A percentile compares a stretch with the other conserved stretches of the same genome.
Conservation (phyloP, 2,888 invertebrate species). For the Drosophila neutralis region DNA sequence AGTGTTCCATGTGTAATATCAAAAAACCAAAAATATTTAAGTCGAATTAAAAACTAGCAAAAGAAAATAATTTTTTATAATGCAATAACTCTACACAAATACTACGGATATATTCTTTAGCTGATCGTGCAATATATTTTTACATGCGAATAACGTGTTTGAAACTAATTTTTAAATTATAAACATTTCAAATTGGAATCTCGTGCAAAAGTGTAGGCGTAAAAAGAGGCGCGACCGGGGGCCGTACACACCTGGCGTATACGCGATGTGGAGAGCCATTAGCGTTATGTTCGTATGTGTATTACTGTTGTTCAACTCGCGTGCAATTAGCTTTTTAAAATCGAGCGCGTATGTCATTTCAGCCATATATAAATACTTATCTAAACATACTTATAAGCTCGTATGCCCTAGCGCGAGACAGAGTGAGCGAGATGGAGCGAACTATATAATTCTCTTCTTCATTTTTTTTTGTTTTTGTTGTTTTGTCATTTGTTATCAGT, state of each 20-base stretch:
- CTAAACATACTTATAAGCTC: constrained; percentile 25
- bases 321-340: constrained; percentile 70
- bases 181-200: constrained; percentile 58
- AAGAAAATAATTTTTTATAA: not conserved
- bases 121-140: constrained; percentile 73
- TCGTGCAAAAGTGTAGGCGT: constrained; percentile 41
- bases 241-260: constrained; percentile 30
- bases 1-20: not conserved
- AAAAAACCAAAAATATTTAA: not conserved
- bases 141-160: constrained; percentile 60
- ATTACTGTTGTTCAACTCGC: constrained; percentile 37
- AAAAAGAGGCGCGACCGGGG: not conserved
- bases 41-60: constrained; percentile 4
- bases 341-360: constrained; percentile 53
- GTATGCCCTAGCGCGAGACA: not conserved
- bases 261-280: constrained; percentile 23
- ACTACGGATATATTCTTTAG: constrained; percentile 41
- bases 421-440: constrained; percentile 15
- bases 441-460: not conserved
- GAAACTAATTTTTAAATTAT: constrained; percentile 31
- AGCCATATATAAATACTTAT: constrained; percentile 55
- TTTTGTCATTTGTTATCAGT: constrained; percentile 49
- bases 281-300: constrained; percentile 5
- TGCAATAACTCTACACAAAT: constrained; percentile 13
- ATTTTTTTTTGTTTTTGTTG: constrained; percentile 2